Evolutionary conservation across 2,113 vertebrate genomes (phyloP).

Genomic region (Trochalopteron elliotii): DNA sequence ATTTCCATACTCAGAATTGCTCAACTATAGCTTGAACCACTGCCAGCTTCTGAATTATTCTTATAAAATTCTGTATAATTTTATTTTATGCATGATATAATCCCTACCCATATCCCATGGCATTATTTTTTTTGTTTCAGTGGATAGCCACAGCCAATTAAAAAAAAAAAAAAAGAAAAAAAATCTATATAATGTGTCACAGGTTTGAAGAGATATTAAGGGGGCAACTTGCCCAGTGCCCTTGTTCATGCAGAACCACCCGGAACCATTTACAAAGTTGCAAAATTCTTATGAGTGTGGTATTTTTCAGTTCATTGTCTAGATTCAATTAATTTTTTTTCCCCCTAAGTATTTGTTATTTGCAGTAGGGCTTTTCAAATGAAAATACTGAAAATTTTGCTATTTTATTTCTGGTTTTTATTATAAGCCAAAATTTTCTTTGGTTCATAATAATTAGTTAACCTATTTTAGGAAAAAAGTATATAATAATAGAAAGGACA

Average conservation of each 20-base stretch:
- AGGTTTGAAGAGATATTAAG: background rate
- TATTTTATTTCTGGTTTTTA: background rate
- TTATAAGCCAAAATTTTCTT: background rate
- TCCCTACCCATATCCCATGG: background rate
- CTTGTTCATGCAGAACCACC: accelerated
- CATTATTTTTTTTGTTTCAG: background rate
- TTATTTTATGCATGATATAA: background rate
- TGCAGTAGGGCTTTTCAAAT: background rate
- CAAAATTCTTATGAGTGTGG: background rate
- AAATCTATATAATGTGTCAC: background rate
- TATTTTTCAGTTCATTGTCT: background rate
- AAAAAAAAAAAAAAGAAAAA: too few relatives aligned
- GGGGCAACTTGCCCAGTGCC: accelerated
- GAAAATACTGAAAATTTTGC: background rate
- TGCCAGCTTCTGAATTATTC: background rate
- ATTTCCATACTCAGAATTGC: background rate
- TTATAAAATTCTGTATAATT: background rate
- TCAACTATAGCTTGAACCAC: background rate
- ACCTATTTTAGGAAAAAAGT: background rate
- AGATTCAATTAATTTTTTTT: background rate
- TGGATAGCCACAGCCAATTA: background rate
- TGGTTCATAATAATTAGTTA: background rate
- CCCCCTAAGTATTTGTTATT: background rate
- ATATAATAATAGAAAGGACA: background rate
- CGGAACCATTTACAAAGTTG: background rate